Base-by-base conservation (phyloP, 2,113 vertebrate genomes). In the Caranx ignobilis region DNA sequence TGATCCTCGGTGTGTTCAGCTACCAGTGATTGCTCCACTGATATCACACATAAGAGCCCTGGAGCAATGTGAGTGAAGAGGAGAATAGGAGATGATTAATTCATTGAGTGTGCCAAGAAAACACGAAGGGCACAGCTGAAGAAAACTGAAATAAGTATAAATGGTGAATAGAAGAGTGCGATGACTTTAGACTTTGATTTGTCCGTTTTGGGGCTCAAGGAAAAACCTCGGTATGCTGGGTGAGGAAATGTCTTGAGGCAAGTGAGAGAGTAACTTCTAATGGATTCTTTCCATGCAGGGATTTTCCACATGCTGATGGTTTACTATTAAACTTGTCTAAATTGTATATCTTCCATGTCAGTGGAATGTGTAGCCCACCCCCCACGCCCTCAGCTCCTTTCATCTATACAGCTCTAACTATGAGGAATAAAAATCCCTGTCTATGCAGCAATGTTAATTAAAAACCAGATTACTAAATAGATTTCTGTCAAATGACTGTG, bases 261-360 rank as follows among this genome's bases (percentile, higher is more conserved):
- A 79, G 73, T 56, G 3, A 69, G 75, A 57, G 12, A 64, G 56
- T 56, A 2, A 50, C 37, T 71, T 67, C 32, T 59, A 65, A 84
- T 81, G 75, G 70, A 88, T 88, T 88, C 78, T 79, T 87, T 93
- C 79, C 78, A 75, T 70, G 61, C 3, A 41, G 90, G 90, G 92
- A 87, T 61, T 91, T 92, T 92, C 87, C 88, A 81, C 80, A 79
- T 0, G 3, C 47, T 34, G 47, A 12, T 62, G 26, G 45, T 55
- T 75, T 69, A 75, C 59, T 61, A 71, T 82, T 73, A 68, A 21
- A 79, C 78, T 60, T 69, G 77, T 82, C 85, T 65, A 83, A 87
- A 91, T 63, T 89, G 73, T 72, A 77, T 68, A 76, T 88, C 43
- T 81, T 77, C 48, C 13, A 47, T 71, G 62, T 71, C 31, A 77